A percentile compares a stretch with the other conserved stretches of the same genome.
These are phyloP conservation scores for Drosophila limbata DNA, from an alignment of 2,888 invertebrate species.

Conservation along the genomic window DNA sequence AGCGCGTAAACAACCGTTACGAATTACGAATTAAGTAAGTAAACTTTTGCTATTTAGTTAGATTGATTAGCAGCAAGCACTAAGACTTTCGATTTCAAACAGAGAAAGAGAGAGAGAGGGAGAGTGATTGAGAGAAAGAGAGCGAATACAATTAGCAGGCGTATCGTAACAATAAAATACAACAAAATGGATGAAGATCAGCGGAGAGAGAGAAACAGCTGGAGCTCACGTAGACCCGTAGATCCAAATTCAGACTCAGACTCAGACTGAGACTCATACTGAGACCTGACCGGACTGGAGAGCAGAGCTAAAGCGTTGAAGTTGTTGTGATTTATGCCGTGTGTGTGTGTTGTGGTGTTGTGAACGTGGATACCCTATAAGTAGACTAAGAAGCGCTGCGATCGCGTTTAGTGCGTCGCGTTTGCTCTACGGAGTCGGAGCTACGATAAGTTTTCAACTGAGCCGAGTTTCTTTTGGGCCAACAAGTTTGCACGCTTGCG, in stretches of 20 bases:
- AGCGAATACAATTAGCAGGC: conserved; percentile 44
- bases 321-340: conserved; percentile 14
- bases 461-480: conserved; percentile 29
- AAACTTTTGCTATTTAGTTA: conserved; percentile 56
- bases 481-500: conserved; percentile 56
- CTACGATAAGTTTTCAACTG: background rate
- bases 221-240: conserved; percentile 12
- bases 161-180: conserved; percentile 54
- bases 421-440: conserved; percentile 52
- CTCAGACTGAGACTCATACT: conserved; percentile 3
- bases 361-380: conserved; percentile 59
- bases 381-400: conserved; percentile 73
- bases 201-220: background rate
- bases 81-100: conserved; percentile 64
- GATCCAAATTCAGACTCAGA: background rate
- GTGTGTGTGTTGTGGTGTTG: background rate
- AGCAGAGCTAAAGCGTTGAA: conserved; percentile 5
- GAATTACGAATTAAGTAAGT: conserved; percentile 32
- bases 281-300: background rate
- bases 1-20: conserved; percentile 44
- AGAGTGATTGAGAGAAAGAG: conserved; percentile 1
- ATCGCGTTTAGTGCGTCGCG: conserved; percentile 78
- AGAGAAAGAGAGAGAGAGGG: conserved; percentile 12
- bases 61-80: conserved; percentile 66
- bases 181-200: conserved; percentile 8